phyloP scores from a whole-genome alignment of 2,888 invertebrate genomes.

The Tricholauxania praeusta region DNA sequence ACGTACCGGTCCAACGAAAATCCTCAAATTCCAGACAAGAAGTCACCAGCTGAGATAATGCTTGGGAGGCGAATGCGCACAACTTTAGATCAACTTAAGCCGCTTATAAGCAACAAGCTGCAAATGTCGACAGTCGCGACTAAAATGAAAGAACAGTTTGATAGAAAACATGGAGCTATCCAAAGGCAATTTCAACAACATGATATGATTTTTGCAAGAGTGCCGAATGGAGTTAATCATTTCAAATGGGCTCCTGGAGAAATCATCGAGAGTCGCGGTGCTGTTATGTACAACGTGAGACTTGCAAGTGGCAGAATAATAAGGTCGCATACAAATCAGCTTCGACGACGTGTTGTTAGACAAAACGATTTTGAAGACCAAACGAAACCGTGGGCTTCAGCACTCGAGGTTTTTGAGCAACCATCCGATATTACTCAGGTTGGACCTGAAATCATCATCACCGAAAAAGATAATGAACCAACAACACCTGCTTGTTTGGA shows the following conservation, averaged over 20 bases:
- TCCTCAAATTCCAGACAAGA: constrained; percentile 39
- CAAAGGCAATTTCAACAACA: too few relatives aligned
- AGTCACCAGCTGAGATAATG: constrained; percentile 45
- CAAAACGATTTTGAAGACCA: not conserved
- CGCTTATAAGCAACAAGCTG: not conserved
- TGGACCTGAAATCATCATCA: too few relatives aligned
- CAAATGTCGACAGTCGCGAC: too few relatives aligned
- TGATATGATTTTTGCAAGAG: too few relatives aligned
- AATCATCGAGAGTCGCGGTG: constrained; percentile 20
- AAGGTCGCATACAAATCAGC: constrained; percentile 6
- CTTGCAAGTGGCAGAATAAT: constrained; percentile 12
- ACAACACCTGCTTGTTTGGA: too few relatives aligned
- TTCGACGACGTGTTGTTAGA: constrained; percentile 3
- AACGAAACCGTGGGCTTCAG: not conserved
- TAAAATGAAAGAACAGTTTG: too few relatives aligned
- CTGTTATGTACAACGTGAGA: constrained; percentile 13
- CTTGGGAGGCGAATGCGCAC: constrained; percentile 44
- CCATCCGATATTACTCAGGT: too few relatives aligned
- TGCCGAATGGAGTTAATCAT: not conserved
- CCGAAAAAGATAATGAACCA: too few relatives aligned
- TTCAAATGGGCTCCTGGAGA: constrained; percentile 23
- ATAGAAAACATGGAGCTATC: too few relatives aligned
- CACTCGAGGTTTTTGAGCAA: constrained; percentile 1
- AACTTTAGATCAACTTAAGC: constrained; percentile 41
- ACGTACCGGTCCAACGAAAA: constrained; percentile 46